Conservation (phyloP, 1,140 invertebrate species). For the Macrobrachium rosenbergii region DNA sequence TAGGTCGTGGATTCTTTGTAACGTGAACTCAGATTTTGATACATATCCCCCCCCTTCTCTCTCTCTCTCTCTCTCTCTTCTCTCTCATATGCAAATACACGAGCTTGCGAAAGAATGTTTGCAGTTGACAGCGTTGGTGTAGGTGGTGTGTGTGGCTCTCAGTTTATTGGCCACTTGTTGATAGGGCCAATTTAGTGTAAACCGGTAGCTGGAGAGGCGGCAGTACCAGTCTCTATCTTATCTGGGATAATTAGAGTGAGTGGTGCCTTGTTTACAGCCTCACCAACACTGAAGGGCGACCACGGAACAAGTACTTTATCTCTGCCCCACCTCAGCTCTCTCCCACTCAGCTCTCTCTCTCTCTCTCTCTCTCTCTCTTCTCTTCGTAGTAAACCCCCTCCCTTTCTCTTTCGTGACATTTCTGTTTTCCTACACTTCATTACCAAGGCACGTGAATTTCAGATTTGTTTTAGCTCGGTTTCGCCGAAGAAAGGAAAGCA, state of each 20-base stretch:
- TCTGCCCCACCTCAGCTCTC: neutral
- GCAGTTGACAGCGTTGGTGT: neutral
- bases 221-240: conserved; percentile 37
- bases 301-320: neutral
- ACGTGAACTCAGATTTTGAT: too few species aligned
- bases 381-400: neutral
- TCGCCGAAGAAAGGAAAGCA: too few species aligned
- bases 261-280: conserved; percentile 44
- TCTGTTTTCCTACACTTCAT: neutral
- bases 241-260: conserved; percentile 46
- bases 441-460: neutral
- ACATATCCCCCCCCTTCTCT: too few species aligned
- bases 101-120: neutral
- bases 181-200: conserved; percentile 48
- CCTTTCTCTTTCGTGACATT: neutral
- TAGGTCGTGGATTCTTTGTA: too few species aligned
- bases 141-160: neutral
- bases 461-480: too few species aligned
- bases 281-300: conserved; percentile 19
- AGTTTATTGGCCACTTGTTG: conserved; percentile 52
- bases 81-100: too few species aligned
- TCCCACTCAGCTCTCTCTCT: neutral
- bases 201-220: conserved; percentile 37
- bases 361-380: neutral
- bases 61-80: too few species aligned